Conservation (phyloP, 2,888 invertebrate genomes). For the Pemphredon lugubris region DNA sequence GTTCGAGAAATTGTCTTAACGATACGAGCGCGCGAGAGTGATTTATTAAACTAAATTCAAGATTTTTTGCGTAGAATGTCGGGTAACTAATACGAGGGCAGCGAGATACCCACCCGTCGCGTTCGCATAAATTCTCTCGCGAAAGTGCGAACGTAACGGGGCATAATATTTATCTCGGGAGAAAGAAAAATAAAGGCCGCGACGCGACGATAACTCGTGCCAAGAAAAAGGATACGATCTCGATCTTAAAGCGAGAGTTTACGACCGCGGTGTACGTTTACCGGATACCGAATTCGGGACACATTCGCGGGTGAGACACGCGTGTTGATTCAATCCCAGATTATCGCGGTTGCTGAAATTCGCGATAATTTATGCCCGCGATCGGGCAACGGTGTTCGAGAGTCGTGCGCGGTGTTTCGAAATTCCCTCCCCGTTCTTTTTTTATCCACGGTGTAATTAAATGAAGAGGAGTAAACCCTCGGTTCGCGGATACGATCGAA, state of each 20-base stretch:
- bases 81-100: no score
- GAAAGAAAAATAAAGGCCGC: slow-evolving; percentile 12
- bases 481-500: no score
- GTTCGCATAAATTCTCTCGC: slow-evolving; percentile 14
- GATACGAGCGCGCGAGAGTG: no score
- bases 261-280: background rate
- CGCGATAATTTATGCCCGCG: no score
- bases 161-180: slow-evolving; percentile 23
- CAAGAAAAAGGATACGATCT: slow-evolving; percentile 3
- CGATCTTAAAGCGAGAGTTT: slow-evolving; percentile 7
- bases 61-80: no score
- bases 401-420: background rate
- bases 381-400: no score
- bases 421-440: background rate
- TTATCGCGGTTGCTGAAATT: slow-evolving; percentile 4
- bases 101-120: background rate
- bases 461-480: no score
- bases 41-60: no score
- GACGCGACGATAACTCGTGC: slow-evolving; percentile 17
- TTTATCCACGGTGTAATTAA: background rate
- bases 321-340: slow-evolving; percentile 16
- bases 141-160: slow-evolving; percentile 23
- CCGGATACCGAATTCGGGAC: background rate
- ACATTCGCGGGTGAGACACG: background rate
- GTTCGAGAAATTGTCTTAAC: slow-evolving; percentile 16